Evolutionary conservation across 2,888 invertebrate species (phyloP).

Genomic region (Clivina fossor): DNA sequence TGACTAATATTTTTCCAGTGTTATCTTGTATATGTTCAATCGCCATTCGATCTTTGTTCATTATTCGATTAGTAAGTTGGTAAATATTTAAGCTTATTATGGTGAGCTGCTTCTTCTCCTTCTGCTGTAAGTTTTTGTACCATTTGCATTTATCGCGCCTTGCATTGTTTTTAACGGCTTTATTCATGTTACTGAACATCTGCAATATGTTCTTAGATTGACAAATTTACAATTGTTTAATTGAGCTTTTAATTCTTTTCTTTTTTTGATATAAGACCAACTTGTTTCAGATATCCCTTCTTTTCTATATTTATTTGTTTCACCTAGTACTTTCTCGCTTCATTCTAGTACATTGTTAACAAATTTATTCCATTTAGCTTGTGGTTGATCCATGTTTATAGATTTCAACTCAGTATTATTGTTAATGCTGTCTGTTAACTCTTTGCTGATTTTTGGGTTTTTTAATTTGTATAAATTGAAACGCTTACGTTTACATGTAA

Average conservation of each 20-base stretch:
- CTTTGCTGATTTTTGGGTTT: no score
- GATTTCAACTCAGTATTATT: no score
- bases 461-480: conserved; percentile 9
- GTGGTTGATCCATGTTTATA: no score
- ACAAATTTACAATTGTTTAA: neutral
- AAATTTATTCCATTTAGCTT: neutral
- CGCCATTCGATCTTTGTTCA: no score
- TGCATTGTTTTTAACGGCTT: neutral
- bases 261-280: conserved; percentile 5
- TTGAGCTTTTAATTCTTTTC: conserved; percentile 5
- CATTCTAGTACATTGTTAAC: neutral
- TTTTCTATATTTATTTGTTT: conserved; percentile 6
- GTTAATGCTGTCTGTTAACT: no score
- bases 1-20: no score
- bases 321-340: conserved; percentile 8
- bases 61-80: no score
- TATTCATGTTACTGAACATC: neutral
- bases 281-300: neutral
- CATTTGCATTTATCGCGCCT: neutral
- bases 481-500: neutral
- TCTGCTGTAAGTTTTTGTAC: no score
- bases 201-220: neutral
- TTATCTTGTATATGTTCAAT: no score
- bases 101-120: no score
- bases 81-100: no score